These are phyloP conservation scores for Magallana angulata DNA, from an alignment of 1,140 invertebrate species.

Conservation along the genomic window DNA sequence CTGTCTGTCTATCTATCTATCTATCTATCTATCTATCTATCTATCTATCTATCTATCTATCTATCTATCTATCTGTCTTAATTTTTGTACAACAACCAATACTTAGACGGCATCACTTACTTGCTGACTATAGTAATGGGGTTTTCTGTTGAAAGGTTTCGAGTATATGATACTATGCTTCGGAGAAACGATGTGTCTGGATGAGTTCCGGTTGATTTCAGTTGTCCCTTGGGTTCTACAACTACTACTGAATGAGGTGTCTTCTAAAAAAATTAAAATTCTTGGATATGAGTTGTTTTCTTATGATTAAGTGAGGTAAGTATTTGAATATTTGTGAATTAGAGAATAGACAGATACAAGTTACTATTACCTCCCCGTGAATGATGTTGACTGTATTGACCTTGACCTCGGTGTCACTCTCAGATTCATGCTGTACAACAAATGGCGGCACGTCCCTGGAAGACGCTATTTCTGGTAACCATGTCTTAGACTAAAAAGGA, in stretches of 20 bases:
- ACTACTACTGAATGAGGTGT: no score
- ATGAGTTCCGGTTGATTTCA: background rate
- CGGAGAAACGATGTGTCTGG: constrained; percentile 4
- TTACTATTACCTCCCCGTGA: no score
- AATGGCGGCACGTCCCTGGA: background rate
- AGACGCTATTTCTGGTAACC: background rate
- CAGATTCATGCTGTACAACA: background rate
- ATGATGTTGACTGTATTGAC: no score
- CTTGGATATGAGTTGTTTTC: no score
- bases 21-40: background rate
- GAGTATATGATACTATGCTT: background rate
- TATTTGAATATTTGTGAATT: no score
- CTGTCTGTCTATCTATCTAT: background rate
- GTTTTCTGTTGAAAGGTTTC: background rate
- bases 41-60: background rate
- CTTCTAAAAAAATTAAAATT: no score
- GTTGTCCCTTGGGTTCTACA: background rate
- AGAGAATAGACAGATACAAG: no score
- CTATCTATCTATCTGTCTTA: no score
- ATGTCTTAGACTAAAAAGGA: background rate
- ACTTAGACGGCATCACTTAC: background rate
- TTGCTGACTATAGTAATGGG: constrained; percentile 1
- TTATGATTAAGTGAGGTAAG: no score
- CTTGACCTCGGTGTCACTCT: background rate
- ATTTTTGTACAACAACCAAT: background rate